These are phyloP conservation scores for Enoplosus armatus DNA, from an alignment of 2,797 vertebrate species.

Conservation along the genomic window DNA sequence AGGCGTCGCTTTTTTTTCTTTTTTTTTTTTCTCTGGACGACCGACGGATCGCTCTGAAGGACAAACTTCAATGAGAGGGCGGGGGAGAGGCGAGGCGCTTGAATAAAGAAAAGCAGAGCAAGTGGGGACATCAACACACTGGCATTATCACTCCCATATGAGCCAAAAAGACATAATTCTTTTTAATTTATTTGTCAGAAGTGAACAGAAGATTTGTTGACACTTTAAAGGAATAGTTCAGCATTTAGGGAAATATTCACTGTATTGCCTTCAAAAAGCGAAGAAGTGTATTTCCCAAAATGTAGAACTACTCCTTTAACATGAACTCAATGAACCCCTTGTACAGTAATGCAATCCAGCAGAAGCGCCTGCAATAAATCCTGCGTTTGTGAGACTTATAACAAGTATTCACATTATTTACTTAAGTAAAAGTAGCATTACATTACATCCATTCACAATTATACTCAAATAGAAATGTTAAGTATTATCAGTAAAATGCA, in stretches of 20 bases:
- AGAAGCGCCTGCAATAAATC: neutral
- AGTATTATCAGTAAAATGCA: neutral
- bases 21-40: neutral
- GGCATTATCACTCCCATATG: too few species aligned
- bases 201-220: neutral
- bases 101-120: neutral
- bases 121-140: neutral
- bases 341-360: neutral
- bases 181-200: neutral
- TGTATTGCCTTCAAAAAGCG: neutral
- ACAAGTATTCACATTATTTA: neutral
- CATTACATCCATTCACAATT: neutral
- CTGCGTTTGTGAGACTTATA: neutral
- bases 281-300: neutral
- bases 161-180: neutral
- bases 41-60: constrained; percentile 69
- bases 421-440: neutral
- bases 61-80: constrained; percentile 54
- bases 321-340: constrained; percentile 29
- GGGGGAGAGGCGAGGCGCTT: neutral
- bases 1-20: constrained; percentile 37
- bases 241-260: neutral
- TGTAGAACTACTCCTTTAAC: constrained; percentile 40
- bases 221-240: neutral
- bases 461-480: neutral